Evolutionary conservation across 1,140 invertebrate species (phyloP).

Genomic region (Drosophila parvula): DNA sequence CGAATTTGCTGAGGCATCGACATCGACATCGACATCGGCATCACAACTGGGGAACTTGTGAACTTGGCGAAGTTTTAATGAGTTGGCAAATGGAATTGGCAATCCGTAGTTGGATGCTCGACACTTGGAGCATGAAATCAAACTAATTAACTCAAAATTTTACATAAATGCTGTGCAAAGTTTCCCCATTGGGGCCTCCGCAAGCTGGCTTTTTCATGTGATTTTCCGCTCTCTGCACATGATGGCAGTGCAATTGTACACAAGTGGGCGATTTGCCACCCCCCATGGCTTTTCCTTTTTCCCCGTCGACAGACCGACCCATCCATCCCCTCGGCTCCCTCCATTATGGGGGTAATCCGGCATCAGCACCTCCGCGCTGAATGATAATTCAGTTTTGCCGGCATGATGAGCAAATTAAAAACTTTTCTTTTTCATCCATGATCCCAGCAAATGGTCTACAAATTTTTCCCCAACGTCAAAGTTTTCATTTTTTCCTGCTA

Average conservation of each 20-base stretch:
- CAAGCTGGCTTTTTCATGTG: conserved; percentile 47
- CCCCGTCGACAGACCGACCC: neutral
- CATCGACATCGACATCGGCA: neutral
- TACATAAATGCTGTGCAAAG: conserved; percentile 44
- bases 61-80: conserved; percentile 57
- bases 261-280: conserved; percentile 31
- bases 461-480: conserved; percentile 43
- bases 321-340: neutral
- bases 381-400: conserved; percentile 62
- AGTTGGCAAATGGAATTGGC: conserved; percentile 62
- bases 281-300: neutral
- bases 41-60: conserved; percentile 11
- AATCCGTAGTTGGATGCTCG: conserved; percentile 43
- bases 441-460: conserved; percentile 45
- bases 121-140: conserved; percentile 61
- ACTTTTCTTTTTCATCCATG: conserved; percentile 51
- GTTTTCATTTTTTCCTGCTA: conserved; percentile 28
- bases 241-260: conserved; percentile 42
- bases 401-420: conserved; percentile 65
- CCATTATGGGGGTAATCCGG: conserved; percentile 30
- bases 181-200: conserved; percentile 27
- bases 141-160: conserved; percentile 69
- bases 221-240: conserved; percentile 59
- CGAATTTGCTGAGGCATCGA: conserved; percentile 20
- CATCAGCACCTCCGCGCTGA: conserved; percentile 38